Evolutionary conservation across 2,113 vertebrate species (phyloP).

Genomic region (Semnopithecus entellus): DNA sequence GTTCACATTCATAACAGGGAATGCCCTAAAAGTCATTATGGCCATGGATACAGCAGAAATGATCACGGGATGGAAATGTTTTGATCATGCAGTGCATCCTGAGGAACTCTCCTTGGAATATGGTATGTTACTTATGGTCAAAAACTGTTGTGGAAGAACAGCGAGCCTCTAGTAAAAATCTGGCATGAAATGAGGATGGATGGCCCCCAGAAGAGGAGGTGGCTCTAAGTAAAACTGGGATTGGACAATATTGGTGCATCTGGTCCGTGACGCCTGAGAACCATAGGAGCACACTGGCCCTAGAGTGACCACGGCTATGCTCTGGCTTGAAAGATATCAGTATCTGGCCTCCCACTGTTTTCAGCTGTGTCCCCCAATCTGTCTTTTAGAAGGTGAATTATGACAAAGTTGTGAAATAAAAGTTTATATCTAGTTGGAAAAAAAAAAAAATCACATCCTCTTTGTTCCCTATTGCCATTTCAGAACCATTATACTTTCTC

Average conservation of each 20-base stretch:
- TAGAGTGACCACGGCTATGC: neutral
- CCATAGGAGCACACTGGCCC: neutral
- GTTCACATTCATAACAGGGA: constrained; percentile 95
- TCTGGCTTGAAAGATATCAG: constrained; percentile 29
- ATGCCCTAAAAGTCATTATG: constrained; percentile 93
- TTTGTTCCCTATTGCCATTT: neutral
- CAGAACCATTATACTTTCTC: neutral
- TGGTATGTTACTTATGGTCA: constrained; percentile 93
- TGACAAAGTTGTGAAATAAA: constrained; percentile 82
- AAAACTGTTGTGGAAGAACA: constrained; percentile 96
- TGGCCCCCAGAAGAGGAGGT: constrained; percentile 84
- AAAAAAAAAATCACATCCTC: neutral
- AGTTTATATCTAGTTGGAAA: constrained; percentile 78
- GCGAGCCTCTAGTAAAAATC: constrained; percentile 93
- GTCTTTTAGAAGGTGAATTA: constrained; percentile 71
- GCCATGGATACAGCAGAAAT: constrained; percentile 93
- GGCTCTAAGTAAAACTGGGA: constrained; percentile 76
- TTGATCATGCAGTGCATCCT: constrained; percentile 96
- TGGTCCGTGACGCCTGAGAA: neutral
- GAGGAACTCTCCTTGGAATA: constrained; percentile 96
- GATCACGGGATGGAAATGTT: constrained; percentile 93
- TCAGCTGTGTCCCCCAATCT: constrained; percentile 60
- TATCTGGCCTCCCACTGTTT: neutral
- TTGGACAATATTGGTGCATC: neutral
- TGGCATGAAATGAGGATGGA: constrained; percentile 94